Base-by-base conservation (phyloP, 2,888 invertebrate species). In the Lamproptera curius region DNA sequence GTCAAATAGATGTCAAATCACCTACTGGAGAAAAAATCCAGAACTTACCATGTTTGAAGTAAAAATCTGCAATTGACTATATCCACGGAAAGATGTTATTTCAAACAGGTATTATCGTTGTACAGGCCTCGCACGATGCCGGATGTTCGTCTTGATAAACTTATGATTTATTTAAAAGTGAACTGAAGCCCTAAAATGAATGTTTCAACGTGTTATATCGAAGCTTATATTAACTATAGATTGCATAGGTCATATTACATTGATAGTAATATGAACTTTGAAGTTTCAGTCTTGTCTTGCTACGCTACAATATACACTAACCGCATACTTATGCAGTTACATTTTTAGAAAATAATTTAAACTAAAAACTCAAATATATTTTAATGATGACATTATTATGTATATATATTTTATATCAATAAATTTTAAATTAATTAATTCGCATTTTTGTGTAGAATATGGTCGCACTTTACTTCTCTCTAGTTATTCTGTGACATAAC, bases 1-100 rank as follows among this genome's bases (percentile, higher is more conserved):
- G 85, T 84, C 85, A 80, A 63, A 55, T 62, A 71, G 83, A 85
- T 76, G 85, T 84, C 85, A 83, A 35, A 16, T 40, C n/a, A n/a
- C 38, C 38, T 13, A 20, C 61, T 67, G 65, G 61, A 58, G 50
- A 65, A 64, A 43, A 52, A 57, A 52, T 46, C 50, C 42, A 35
- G 47, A 48, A 67, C 82, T 76, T 67, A 84, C 84, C 84, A 84
- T 80, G 65, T 62, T 64, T 45, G 42, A 39, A 50, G 41, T 48
- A 36, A 11, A 16, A 3, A 8, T 17, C 9, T 26, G 15, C 13
- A 31, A 40, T 28, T 28, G 2, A 11, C n/a, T 13, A 31, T 35
- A 49, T 34, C 9, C n/a, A 47, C 42, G 6, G 5, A 33, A 26
- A 14, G 5, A 15, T 13, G 16, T 9, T 26, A 42, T 15, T 13